These are phyloP conservation scores for Mellivora capensis DNA, from an alignment of 2,113 vertebrate species.

Conservation along the genomic window DNA sequence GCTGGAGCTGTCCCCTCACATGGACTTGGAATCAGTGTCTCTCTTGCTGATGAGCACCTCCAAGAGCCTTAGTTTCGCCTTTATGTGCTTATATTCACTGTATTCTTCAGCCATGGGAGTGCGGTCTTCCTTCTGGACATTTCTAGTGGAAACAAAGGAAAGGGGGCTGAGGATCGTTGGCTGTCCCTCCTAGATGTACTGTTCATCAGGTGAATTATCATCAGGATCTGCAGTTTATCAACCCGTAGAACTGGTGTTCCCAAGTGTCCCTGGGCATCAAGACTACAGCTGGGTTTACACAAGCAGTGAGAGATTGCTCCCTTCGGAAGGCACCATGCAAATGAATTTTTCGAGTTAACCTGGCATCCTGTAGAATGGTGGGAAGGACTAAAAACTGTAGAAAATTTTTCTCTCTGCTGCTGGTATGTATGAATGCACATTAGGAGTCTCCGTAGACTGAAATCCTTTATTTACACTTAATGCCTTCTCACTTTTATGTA, in stretches of 20 bases:
- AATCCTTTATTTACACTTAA: neutral
- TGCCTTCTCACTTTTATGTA: neutral
- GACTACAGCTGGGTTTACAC: neutral
- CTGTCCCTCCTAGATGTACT: neutral
- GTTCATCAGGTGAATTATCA: neutral
- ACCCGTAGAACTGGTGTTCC: neutral
- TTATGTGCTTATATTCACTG: conserved; percentile 96
- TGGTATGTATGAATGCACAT: neutral
- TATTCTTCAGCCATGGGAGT: conserved; percentile 93
- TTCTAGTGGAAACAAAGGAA: conserved; percentile 82
- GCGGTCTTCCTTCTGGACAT: conserved; percentile 96
- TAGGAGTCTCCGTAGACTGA: neutral
- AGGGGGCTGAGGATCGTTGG: neutral
- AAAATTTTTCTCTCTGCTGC: neutral
- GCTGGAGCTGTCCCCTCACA: conserved; percentile 72
- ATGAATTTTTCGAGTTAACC: neutral
- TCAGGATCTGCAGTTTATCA: neutral
- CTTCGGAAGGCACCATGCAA: neutral
- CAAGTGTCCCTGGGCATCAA: neutral
- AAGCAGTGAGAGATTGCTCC: neutral
- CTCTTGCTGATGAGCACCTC: conserved; percentile 98
- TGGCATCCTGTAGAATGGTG: neutral
- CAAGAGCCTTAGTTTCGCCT: conserved; percentile 95
- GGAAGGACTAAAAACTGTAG: neutral
- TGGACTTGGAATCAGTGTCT: conserved; percentile 84